Evolutionary conservation across 1,140 invertebrate genomes (phyloP), one percentile per base, ranked within the genome.

Genomic region (Nymphalis io): DNA sequence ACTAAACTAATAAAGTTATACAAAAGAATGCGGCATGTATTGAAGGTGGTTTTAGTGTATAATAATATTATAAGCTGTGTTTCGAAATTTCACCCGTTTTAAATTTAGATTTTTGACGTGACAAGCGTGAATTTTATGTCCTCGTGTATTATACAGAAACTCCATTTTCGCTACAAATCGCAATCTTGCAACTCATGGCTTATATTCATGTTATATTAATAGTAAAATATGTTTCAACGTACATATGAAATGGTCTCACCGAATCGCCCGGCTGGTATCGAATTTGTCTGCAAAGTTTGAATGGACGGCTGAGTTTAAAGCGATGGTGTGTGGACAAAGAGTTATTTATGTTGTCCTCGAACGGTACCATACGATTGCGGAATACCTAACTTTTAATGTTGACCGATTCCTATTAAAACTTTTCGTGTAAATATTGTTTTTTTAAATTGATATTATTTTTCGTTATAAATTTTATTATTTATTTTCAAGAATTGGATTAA

Each of bases 281-380:
- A 88, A 89, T 88, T 89, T 82, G 88, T 90, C 88, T 90, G 88
- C 88, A 87, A 91, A 91, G 88, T 91, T 91, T 87, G 84, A 85
- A 88, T 87, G 78, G 75, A 83, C 80, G 70, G 74, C 73, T 70
- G 72, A 83, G 79, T 84, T 84, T 74, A 75, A 80, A 84, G 83
- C 75, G 78, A 68, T 77, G 74, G 77, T 77, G 77, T 77, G 76
- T 73, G 73, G 76, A 76, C 68, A 68, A 57, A 76, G 70, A 81
- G 75, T 79, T 83, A 81, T 83, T 76, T 70, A 82, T 64, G 70
- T 67, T 70, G 61, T 60, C 68, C 70, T 48, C 42, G 62, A 79
- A 68, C 63, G 58, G 48, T 63, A 23, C 27, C 18, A 48, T 18
- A 12, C 33, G 40, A 18, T 21, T 53, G 18, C 20, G 48, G 20